These are phyloP conservation scores for Iselma pallidipennis DNA, from an alignment of 2,888 invertebrate species.

Conservation along the genomic window DNA sequence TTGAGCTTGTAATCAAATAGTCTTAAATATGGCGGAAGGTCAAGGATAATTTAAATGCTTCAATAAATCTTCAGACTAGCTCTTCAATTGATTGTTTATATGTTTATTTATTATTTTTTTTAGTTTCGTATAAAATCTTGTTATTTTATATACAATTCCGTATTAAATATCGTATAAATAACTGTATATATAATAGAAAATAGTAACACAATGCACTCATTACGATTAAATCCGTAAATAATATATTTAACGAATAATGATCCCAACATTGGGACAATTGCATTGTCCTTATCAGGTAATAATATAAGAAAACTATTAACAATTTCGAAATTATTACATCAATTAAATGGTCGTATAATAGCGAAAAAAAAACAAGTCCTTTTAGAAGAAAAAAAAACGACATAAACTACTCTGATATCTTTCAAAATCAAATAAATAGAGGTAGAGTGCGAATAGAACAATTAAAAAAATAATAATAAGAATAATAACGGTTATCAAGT, in stretches of 20 bases:
- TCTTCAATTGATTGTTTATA: not conserved
- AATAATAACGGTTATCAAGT: too few relatives aligned
- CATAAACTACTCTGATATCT: not conserved
- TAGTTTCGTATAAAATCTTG: too few relatives aligned
- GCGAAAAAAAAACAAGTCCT: not conserved
- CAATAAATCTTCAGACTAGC: too few relatives aligned
- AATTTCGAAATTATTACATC: slow-evolving; percentile 19
- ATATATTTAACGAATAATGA: slow-evolving; percentile 25
- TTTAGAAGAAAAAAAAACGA: not conserved
- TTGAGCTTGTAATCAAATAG: too few relatives aligned
- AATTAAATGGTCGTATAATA: slow-evolving; percentile 15
- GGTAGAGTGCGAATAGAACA: too few relatives aligned
- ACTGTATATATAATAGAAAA: slow-evolving; percentile 5
- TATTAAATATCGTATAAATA: not conserved
- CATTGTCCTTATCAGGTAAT: slow-evolving; percentile 14
- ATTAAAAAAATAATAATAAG: too few relatives aligned
- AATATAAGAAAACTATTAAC: slow-evolving; percentile 5
- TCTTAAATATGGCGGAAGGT: too few relatives aligned
- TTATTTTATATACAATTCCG: not conserved
- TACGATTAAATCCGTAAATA: slow-evolving; percentile 20
- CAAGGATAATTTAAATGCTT: too few relatives aligned
- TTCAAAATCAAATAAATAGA: not conserved
- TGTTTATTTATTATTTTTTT: too few relatives aligned
- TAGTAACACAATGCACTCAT: slow-evolving; percentile 23
- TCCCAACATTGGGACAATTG: slow-evolving; percentile 2